These are phyloP conservation scores for Amaurobius ferox DNA, from an alignment of 2,888 invertebrate genomes.

Conservation along the genomic window DNA sequence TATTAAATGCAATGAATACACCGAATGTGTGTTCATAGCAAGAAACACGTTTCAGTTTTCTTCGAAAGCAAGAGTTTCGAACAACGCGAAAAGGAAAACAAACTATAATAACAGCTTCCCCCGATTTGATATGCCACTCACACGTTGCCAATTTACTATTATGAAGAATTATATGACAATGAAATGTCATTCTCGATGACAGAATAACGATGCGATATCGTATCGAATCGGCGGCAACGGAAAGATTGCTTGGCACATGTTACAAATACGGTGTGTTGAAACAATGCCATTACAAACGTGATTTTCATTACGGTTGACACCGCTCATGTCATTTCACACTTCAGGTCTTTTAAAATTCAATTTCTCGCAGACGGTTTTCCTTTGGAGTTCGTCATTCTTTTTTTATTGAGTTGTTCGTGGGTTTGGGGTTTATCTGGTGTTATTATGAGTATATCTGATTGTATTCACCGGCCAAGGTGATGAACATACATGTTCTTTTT, in stretches of 20 bases:
- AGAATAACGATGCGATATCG: conserved; percentile 2
- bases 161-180: neutral
- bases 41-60: too few species aligned
- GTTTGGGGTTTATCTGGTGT: too few species aligned
- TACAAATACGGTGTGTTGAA: neutral
- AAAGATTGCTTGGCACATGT: neutral
- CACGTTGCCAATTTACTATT: neutral
- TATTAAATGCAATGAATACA: too few species aligned
- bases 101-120: neutral
- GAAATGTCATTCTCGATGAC: neutral
- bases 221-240: neutral
- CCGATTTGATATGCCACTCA: conserved; percentile 5
- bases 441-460: neutral
- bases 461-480: too few species aligned
- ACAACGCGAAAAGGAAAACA: neutral
- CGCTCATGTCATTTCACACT: neutral
- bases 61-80: neutral
- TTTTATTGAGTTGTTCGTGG: too few species aligned
- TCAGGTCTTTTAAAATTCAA: neutral
- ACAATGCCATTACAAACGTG: neutral
- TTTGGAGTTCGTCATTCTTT: neutral
- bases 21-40: too few species aligned
- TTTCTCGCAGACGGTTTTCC: neutral
- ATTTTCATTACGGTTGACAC: neutral
- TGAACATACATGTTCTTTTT: too few species aligned